These are phyloP conservation scores for Rattus rattus DNA, from an alignment of 2,113 vertebrate species.

Conservation along the genomic window DNA sequence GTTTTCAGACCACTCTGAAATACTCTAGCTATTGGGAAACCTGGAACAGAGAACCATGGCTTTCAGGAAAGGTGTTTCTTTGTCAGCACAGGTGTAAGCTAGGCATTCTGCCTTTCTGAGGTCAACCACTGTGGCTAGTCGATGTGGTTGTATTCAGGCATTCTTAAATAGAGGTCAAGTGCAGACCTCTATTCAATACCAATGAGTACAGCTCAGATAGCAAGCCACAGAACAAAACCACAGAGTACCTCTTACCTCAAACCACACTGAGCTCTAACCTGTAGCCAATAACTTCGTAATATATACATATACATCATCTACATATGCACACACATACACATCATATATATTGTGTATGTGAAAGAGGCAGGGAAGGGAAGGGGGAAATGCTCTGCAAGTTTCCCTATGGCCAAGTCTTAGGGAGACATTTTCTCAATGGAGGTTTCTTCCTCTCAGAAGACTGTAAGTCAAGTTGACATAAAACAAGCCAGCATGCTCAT, in stretches of 20 bases:
- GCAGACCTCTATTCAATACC: not conserved
- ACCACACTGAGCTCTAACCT: not conserved
- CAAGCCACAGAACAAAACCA: not conserved
- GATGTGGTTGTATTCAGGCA: not conserved
- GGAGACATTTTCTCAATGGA: not conserved
- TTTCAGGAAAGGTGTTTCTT: slow-evolving; percentile 22
- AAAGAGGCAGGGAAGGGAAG: too few relatives aligned
- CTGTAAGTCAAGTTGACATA: not conserved
- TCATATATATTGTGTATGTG: not conserved
- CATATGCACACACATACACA: too few relatives aligned
- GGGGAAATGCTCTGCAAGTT: not conserved
- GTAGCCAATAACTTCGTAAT: not conserved
- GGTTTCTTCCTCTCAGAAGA: not conserved
- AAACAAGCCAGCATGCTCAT: not conserved
- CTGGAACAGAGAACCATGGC: not conserved
- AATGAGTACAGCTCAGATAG: not conserved
- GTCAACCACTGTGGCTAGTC: not conserved
- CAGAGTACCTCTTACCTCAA: not conserved
- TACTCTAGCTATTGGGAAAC: not conserved
- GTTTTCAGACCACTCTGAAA: not conserved
- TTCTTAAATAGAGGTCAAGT: not conserved
- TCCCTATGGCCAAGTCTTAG: not conserved
- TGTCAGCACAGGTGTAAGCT: not conserved
- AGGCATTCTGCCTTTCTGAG: not conserved
- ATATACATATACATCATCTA: too few relatives aligned